Evolutionary conservation across 2,888 invertebrate genomes (phyloP), one percentile per base, ranked within the genome.

Genomic region (Drosophila mulleri): DNA sequence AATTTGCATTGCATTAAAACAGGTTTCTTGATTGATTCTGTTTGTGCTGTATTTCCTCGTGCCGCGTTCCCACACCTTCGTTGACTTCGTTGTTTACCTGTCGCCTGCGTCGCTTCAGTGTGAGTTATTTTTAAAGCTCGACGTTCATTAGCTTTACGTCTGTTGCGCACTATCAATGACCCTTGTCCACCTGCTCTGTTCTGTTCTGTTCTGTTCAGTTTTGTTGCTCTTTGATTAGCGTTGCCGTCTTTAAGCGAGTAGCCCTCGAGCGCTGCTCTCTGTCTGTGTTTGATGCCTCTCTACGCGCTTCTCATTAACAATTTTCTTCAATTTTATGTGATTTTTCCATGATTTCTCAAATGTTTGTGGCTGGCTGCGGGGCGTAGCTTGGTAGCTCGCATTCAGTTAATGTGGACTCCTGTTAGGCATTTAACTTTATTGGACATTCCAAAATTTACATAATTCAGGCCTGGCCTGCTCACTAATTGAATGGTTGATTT

Each of bases 1-100:
- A 72, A 75, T 83, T 83, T 83, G 75, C 61, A 71, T 69, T 83
- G 69, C 72, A 65, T 63, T 63, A 52, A 69, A 87, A 87, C 87
- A 52, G 72, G 82, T 82, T 87, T 61, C 64, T 60, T 65, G 62
- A 64, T 72, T 67, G 73, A 67, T 64, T 71, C 63, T 53, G 48
- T 52, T 50, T 42, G 9, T 18, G 29, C 18, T 18, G 11, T 20
- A 14, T 20, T 82, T 64, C 58, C 65, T 67, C 26, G 52, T 62
- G 39, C 23, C 67, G 39, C 32, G 59, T 82, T 82, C 75, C 79
- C 84, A 78, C 82, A 78, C 77, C 77, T 78, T 62, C n/a, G n/a
- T n/a, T 47, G 14, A 62, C 56, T 26, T 41, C 20, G 63, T 37
- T 53, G 67, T 64, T 58, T 59, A 69, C 73, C 85, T 69, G 67